Conservation (phyloP, 1,140 invertebrate genomes). For the Pseudomyrmex dendroicus region DNA sequence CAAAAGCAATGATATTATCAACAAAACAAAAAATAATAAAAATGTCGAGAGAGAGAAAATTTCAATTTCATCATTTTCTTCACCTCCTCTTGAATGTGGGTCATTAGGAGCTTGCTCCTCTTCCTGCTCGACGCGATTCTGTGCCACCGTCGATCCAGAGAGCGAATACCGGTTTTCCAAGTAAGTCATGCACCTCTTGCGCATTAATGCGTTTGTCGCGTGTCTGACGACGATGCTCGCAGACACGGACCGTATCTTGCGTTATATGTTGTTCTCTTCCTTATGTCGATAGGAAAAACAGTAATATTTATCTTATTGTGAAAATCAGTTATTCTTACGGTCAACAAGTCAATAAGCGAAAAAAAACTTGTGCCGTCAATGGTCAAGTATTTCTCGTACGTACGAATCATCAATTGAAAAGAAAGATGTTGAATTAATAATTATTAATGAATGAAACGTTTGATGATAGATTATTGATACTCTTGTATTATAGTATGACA, state of each 20-base stretch:
- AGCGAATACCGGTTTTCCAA: conserved; percentile 64
- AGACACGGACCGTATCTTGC: neutral
- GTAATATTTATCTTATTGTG: conserved; percentile 6
- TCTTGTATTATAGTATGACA: too few species aligned
- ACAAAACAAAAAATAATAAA: neutral
- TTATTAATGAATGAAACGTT: too few species aligned
- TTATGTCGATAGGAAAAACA: conserved; percentile 2
- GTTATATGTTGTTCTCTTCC: neutral
- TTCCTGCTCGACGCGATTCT: conserved; percentile 55
- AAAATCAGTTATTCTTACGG: conserved; percentile 17
- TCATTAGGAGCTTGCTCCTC: conserved; percentile 45
- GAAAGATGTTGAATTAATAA: too few species aligned
- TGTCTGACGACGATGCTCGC: neutral
- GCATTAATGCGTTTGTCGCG: conserved; percentile 6
- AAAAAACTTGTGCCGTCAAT: neutral
- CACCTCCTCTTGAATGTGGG: conserved; percentile 29
- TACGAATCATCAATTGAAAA: neutral
- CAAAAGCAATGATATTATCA: neutral
- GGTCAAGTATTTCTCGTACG: neutral
- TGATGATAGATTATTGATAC: too few species aligned
- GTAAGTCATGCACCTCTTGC: conserved; percentile 54
- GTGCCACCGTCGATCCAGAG: conserved; percentile 51
- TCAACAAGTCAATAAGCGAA: conserved; percentile 13
- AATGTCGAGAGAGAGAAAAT: neutral
- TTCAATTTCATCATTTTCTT: conserved; percentile 13